Percentiles rank a stretch among this genome's conserved stretches.
phyloP scores from a whole-genome alignment of 2,797 vertebrate genomes.

The Brachymystax lenok region DNA sequence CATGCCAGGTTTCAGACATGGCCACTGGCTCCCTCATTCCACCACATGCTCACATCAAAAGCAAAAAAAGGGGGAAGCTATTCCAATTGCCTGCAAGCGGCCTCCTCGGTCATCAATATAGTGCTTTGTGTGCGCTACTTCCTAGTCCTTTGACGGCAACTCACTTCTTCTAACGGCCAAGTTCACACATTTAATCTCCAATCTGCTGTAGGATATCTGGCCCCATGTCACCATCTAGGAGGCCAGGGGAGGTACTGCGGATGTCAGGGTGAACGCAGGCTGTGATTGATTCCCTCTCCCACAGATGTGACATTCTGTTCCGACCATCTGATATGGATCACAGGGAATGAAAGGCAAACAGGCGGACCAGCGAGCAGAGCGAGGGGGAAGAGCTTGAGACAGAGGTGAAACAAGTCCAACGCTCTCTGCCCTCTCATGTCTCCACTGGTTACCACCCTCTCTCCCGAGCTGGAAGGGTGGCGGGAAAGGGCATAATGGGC shows the following conservation, averaged over 20 bases:
- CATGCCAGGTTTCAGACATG: too few relatives aligned
- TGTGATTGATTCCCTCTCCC: conserved; percentile 44
- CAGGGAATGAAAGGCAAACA: conserved; percentile 42
- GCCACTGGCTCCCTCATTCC: conserved; percentile 37
- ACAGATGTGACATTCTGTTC: conserved; percentile 29
- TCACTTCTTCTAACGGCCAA: conserved; percentile 53
- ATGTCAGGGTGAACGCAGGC: conserved; percentile 8
- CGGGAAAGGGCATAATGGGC: neutral
- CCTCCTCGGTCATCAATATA: conserved; percentile 49
- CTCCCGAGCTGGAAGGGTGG: neutral
- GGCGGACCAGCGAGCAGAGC: conserved; percentile 22
- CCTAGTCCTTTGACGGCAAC: conserved; percentile 48
- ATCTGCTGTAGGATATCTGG: conserved; percentile 58
- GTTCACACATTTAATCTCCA: conserved; percentile 58
- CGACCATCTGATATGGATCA: conserved; percentile 30
- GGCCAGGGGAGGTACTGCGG: conserved; percentile 56
- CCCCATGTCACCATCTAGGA: conserved; percentile 76
- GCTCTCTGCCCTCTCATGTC: neutral
- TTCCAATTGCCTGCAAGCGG: conserved; percentile 66
- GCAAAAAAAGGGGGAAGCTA: conserved; percentile 61
- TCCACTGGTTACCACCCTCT: neutral
- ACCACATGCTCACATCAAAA: conserved; percentile 60
- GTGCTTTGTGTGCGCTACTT: conserved; percentile 41
- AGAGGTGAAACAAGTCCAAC: neutral
- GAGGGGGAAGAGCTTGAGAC: conserved; percentile 1